Evolutionary conservation across 2,113 vertebrate species (phyloP).

Genomic region (Struthio camelus): DNA sequence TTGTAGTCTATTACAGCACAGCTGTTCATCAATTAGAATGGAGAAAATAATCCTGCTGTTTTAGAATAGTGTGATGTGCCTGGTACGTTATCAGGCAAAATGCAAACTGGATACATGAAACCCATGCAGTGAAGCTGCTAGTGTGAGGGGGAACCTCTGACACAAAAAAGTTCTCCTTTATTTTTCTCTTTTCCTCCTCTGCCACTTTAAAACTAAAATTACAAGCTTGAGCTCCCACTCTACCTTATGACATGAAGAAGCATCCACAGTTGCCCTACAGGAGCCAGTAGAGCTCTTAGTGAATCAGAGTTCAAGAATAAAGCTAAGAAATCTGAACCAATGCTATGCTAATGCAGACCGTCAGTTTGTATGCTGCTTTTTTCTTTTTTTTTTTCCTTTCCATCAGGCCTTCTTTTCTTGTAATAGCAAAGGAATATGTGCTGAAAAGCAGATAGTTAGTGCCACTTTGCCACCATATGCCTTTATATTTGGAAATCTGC

Average conservation of each 20-base stretch:
- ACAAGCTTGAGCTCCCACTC: constrained; percentile 25
- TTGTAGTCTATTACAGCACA: constrained; percentile 73
- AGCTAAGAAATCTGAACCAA: constrained; percentile 30
- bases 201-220: constrained; percentile 36
- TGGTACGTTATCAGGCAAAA: constrained; percentile 59
- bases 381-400: not conserved
- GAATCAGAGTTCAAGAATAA: constrained; percentile 40
- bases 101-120: constrained; percentile 65
- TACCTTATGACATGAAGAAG: constrained; percentile 25
- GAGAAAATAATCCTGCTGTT: constrained; percentile 72
- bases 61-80: constrained; percentile 41
- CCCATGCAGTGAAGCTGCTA: constrained; percentile 32
- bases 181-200: not conserved
- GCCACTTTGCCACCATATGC: constrained; percentile 72
- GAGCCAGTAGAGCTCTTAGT: constrained; percentile 33
- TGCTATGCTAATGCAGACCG: not conserved
- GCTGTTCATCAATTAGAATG: constrained; percentile 73
- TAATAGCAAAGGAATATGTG: constrained; percentile 56
- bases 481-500: constrained; percentile 74
- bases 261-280: constrained; percentile 14
- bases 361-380: not conserved
- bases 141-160: not conserved
- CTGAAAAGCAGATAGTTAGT: constrained; percentile 73
- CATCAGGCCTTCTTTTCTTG: constrained; percentile 44
- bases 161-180: constrained; percentile 9